A percentile compares a stretch with the other conserved stretches of the same genome.
Conservation (phyloP, 35 echinoderm and acorn worm genomes). For the Acanthaster planci region DNA sequence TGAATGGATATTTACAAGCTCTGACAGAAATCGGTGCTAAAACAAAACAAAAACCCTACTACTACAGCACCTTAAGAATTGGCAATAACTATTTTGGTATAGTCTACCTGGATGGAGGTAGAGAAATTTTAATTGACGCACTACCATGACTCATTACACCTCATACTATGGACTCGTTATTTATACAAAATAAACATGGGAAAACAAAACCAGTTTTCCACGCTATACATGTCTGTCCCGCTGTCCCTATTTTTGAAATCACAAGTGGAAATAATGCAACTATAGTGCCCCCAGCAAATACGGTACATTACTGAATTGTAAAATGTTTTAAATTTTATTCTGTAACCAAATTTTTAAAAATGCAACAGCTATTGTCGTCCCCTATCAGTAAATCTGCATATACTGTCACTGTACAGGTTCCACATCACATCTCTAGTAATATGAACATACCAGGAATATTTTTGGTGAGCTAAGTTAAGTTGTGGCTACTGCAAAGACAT, state of each 20-base stretch:
- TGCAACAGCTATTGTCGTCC: no score
- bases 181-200: neutral
- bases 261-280: neutral
- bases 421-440: neutral
- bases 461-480: neutral
- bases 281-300: neutral
- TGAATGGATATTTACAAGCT: no score
- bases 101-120: conserved; percentile 5
- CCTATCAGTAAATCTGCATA: no score
- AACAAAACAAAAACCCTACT: no score
- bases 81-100: neutral
- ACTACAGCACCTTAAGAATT: conserved; percentile 14
- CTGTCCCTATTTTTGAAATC: no score
- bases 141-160: conserved; percentile 8
- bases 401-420: neutral
- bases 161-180: neutral
- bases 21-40: no score
- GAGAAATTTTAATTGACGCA: conserved; percentile 12
- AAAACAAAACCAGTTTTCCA: neutral
- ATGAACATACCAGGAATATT: neutral
- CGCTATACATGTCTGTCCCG: neutral
- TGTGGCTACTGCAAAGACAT: neutral
- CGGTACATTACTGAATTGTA: neutral
- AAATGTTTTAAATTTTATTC: neutral
- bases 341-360: no score